Percentiles rank a stretch among this genome's conserved stretches.
phyloP scores from a whole-genome alignment of 2,113 vertebrate species.

The Tautogolabrus adspersus region DNA sequence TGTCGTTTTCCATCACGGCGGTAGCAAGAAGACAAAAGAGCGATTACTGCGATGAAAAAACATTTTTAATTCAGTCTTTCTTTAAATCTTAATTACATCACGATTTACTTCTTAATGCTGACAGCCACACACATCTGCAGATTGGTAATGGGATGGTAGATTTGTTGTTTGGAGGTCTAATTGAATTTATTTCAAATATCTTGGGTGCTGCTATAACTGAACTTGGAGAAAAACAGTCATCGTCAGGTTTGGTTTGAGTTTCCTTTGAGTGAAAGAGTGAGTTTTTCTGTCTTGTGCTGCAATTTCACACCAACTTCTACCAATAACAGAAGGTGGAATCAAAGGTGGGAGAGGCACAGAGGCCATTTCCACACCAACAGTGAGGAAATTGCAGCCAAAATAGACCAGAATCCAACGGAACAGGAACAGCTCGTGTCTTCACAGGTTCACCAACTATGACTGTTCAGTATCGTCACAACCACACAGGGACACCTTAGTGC shows the following conservation, averaged over 20 bases:
- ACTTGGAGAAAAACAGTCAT: not conserved
- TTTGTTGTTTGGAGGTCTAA: not conserved
- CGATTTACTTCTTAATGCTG: no score
- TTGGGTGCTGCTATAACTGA: no score
- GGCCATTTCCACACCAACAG: constrained; percentile 25
- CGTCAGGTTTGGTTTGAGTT: not conserved
- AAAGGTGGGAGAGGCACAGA: not conserved
- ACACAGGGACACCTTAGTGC: not conserved
- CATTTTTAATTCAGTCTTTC: no score
- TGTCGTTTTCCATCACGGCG: no score
- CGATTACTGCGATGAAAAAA: no score
- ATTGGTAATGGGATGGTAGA: not conserved
- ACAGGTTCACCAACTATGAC: not conserved
- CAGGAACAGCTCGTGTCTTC: not conserved
- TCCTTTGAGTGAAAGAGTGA: not conserved
- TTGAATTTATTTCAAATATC: not conserved
- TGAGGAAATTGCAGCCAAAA: constrained; percentile 8
- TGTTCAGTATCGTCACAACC: not conserved
- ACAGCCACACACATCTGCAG: no score
- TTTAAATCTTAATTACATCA: no score
- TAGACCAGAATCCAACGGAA: not conserved
- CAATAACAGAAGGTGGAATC: constrained; percentile 11
- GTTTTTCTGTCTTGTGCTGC: not conserved
- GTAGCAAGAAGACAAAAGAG: no score
- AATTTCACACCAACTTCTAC: constrained; percentile 20